Evolutionary conservation across 1,140 invertebrate species (phyloP).

Genomic region (Stratiolaelaps scimitus): DNA sequence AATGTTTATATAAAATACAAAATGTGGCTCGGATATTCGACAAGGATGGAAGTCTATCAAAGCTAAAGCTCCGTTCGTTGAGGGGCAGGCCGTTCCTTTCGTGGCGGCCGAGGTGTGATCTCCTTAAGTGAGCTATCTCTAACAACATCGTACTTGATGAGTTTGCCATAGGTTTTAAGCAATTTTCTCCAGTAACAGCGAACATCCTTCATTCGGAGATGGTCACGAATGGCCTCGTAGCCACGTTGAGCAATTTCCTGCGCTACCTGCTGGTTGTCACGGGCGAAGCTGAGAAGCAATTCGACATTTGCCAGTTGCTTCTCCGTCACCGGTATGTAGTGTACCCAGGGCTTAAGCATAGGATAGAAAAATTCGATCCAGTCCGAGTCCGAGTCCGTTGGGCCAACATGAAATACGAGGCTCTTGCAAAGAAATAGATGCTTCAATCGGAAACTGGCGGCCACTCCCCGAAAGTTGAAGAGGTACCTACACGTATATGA

Average conservation of each 20-base stretch:
- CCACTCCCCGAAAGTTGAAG: constrained; percentile 91
- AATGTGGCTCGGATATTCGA: too few species aligned
- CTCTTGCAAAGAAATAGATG: constrained; percentile 88
- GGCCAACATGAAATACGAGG: constrained; percentile 84
- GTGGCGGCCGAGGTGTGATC: background rate
- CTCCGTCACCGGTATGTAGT: constrained; percentile 73
- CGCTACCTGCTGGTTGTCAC: constrained; percentile 58
- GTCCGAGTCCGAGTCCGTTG: constrained; percentile 47
- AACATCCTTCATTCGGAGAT: constrained; percentile 68
- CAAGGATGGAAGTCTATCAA: too few species aligned
- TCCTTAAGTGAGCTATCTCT: constrained; percentile 29
- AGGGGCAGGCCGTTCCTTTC: background rate
- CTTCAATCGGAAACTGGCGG: constrained; percentile 91
- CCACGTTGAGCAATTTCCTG: constrained; percentile 68
- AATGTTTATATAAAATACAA: too few species aligned
- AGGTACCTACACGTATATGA: constrained; percentile 63
- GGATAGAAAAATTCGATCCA: constrained; percentile 94
- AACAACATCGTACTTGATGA: constrained; percentile 54
- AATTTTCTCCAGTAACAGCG: constrained; percentile 75
- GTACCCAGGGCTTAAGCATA: constrained; percentile 81
- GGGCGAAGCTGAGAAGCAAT: constrained; percentile 61
- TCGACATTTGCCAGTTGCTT: constrained; percentile 54
- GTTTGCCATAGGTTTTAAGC: constrained; percentile 58
- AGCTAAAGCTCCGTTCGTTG: too few species aligned
- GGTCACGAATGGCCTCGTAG: constrained; percentile 64